phyloP scores from a whole-genome alignment of 2,888 invertebrate genomes.

The Thecocarcelia acutangulata region DNA sequence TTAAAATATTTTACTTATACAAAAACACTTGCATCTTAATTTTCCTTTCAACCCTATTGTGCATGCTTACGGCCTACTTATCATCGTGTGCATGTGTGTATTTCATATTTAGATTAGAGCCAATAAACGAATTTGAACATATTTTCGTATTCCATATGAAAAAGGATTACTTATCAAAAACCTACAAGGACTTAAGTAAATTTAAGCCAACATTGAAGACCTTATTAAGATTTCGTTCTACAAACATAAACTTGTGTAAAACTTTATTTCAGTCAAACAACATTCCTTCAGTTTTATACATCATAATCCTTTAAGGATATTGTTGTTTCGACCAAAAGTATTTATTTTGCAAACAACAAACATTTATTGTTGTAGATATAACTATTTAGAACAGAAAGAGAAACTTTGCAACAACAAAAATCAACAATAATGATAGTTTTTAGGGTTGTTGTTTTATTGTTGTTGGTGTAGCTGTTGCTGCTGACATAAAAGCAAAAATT shows the following conservation, averaged over 20 bases:
- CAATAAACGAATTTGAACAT: background rate
- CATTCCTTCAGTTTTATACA: conserved; percentile 27
- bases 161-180: background rate
- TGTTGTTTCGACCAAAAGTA: conserved; percentile 12
- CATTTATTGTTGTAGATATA: conserved; percentile 9
- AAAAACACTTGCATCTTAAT: too few relatives aligned
- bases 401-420: conserved; percentile 20
- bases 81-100: too few relatives aligned
- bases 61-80: too few relatives aligned
- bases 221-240: conserved; percentile 12
- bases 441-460: background rate
- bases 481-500: conserved; percentile 32
- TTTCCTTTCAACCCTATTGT: too few relatives aligned
- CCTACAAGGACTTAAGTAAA: background rate
- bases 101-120: too few relatives aligned
- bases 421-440: background rate
- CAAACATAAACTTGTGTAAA: background rate
- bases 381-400: background rate
- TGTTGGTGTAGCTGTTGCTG: conserved; percentile 6
- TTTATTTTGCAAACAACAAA: conserved; percentile 32
- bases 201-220: conserved; percentile 20
- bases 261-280: conserved; percentile 10
- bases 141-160: background rate
- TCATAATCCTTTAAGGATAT: conserved; percentile 29
- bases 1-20: too few relatives aligned